Percentiles rank a stretch among this genome's conserved stretches.
Evolutionary conservation across 1,140 invertebrate genomes (phyloP).

Genomic region (Drosophila jambulina): DNA sequence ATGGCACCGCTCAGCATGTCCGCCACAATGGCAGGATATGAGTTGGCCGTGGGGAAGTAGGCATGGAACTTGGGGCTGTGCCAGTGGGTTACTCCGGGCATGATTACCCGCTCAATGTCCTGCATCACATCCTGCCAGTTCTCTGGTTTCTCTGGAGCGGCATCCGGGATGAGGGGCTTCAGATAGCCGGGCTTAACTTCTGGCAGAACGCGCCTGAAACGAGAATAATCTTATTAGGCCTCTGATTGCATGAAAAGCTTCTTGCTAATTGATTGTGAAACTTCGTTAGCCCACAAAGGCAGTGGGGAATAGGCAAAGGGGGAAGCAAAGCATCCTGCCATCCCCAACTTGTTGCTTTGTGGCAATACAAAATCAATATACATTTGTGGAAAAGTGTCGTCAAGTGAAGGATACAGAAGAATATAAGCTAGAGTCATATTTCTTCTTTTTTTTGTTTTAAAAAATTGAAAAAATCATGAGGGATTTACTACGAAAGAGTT

Average conservation of each 20-base stretch:
- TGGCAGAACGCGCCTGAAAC: constrained; percentile 91
- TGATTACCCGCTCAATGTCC: constrained; percentile 97
- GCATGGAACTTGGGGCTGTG: constrained; percentile 99
- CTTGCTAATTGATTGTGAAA: constrained; percentile 53
- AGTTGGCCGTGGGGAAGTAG: constrained; percentile 98
- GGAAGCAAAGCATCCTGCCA: neutral
- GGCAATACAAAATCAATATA: constrained; percentile 45
- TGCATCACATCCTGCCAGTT: constrained; percentile 95
- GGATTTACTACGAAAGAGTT: neutral
- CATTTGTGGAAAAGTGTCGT: constrained; percentile 16
- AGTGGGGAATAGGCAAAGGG: neutral
- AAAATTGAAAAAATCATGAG: neutral
- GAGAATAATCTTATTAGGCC: constrained; percentile 48
- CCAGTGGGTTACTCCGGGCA: constrained; percentile 99
- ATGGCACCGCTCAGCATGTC: constrained; percentile 98
- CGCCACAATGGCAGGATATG: constrained; percentile 92
- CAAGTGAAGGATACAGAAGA: neutral
- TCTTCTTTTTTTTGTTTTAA: neutral
- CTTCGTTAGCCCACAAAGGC: constrained; percentile 23
- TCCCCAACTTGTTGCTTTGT: constrained; percentile 27
- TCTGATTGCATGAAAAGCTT: constrained; percentile 40
- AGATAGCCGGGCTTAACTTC: constrained; percentile 94
- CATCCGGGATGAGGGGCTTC: constrained; percentile 92
- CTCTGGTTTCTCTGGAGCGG: constrained; percentile 93
- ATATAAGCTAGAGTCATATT: neutral